Evolutionary conservation across 2,888 invertebrate genomes (phyloP), one percentile per base, ranked within the genome.

Genomic region (Chaetogeoica ovagalla): DNA sequence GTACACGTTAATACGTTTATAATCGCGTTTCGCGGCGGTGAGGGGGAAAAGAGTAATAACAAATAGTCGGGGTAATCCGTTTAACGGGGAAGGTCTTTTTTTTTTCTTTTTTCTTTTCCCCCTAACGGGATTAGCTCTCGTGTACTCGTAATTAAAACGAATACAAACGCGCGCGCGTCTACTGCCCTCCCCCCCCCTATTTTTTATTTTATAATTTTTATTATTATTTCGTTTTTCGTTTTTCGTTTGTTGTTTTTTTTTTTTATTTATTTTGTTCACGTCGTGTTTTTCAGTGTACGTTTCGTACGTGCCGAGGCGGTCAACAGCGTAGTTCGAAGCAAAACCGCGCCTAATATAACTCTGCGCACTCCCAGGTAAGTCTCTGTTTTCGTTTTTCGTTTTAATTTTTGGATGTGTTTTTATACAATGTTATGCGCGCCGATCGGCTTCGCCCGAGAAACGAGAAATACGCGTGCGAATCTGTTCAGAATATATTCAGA

Each of bases 291-390:
- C 79, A 79, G 79, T 71, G 30, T 79, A 63, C 60, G 63, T 55
- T 79, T 71, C 65, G 63, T 79, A 71, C 71, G 62, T 63, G 63
- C 79, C n/a, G 79, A 79, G 39, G 60, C 70, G 9, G 62, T 71
- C 39, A 63, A 79, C 55, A 70, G 71, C 57, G 39, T 63, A 63
- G 63, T 65, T 7, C 70, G 79, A 71, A 79, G 79, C 63, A 79
- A 79, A 79, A 79, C 79, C 62, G 79, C 65, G 43, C 79, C 79
- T 43, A 79, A 71, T 63, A n/a, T 79, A 57, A 70, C 70, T 63
- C 63, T 71, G 19, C 65, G 79, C n/a, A 43, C 62, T 62, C 79
- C 79, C 23, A 79, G 79, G 79, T 79, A 63, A 79, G 39, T 75
- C 7, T 65, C 65, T 65, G 30, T 30, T 30, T 30, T 30, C n/a